These are phyloP conservation scores for Xenopus tropicalis DNA, from an alignment of 2,113 vertebrate species.

Conservation along the genomic window DNA sequence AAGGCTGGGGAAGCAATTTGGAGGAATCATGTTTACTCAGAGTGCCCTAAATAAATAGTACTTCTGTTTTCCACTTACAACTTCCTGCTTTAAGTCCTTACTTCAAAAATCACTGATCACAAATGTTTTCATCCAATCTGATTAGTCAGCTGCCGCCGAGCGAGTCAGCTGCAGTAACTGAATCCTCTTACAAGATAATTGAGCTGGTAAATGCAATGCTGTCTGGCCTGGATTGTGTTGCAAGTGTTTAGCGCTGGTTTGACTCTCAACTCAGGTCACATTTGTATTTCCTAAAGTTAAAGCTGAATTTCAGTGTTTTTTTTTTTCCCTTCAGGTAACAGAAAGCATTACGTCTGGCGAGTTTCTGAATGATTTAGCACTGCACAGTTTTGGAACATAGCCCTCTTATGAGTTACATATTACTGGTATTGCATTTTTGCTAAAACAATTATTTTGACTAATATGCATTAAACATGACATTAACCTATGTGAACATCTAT, in stretches of 20 bases:
- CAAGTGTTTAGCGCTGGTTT: background rate
- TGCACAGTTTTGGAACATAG: background rate
- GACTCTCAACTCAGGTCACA: background rate
- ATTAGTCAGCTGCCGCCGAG: background rate
- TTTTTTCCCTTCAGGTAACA: no score
- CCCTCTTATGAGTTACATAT: background rate
- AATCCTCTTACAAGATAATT: background rate
- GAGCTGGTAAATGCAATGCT: background rate
- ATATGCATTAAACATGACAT: background rate
- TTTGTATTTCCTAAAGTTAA: background rate
- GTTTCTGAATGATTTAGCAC: no score
- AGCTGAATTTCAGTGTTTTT: no score
- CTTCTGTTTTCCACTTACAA: no score
- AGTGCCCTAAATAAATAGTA: no score
- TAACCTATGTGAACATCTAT: slow-evolving; percentile 4
- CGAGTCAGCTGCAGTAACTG: background rate
- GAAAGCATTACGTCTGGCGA: no score
- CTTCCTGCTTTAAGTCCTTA: no score
- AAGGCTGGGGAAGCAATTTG: no score
- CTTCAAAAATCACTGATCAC: no score
- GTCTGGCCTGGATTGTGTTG: background rate
- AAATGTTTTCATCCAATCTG: background rate
- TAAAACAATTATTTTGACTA: slow-evolving; percentile 3
- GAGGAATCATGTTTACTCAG: no score
- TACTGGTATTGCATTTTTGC: background rate